These are phyloP conservation scores for Phyllotreta cruciferae DNA, from an alignment of 2,888 invertebrate genomes.

Conservation along the genomic window DNA sequence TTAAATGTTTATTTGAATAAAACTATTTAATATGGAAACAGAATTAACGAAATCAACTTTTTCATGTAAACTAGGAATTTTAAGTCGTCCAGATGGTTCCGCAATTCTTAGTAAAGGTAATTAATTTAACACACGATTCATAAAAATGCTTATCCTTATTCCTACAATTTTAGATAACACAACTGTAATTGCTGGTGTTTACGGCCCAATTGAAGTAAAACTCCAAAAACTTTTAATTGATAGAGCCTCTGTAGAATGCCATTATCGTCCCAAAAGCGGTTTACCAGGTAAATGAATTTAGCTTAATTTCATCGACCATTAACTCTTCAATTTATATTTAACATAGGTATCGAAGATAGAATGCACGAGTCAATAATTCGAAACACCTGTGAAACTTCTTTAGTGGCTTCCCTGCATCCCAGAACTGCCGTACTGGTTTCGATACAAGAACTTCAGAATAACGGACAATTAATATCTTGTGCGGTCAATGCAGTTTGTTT, in stretches of 20 bases:
- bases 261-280: conserved; percentile 79
- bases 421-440: conserved; percentile 79
- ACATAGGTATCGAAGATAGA: conserved; percentile 69
- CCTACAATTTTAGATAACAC: conserved; percentile 71
- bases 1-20: not conserved
- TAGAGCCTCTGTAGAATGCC: conserved; percentile 79
- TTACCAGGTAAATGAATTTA: conserved; percentile 63
- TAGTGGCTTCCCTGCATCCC: conserved; percentile 78
- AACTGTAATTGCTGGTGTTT: conserved; percentile 76
- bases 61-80: conserved; percentile 68
- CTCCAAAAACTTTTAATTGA: conserved; percentile 78
- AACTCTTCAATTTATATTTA: conserved; percentile 5
- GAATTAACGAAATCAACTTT: conserved; percentile 30
- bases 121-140: not conserved
- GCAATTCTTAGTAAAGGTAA: conserved; percentile 79
- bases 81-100: conserved; percentile 81
- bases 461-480: conserved; percentile 79
- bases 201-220: conserved; percentile 85
- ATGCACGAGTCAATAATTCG: conserved; percentile 77
- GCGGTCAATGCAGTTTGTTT: conserved; percentile 84
- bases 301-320: not conserved
- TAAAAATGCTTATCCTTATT: not conserved
- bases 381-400: conserved; percentile 78
- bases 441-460: conserved; percentile 87
- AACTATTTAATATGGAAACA: conserved; percentile 11